Conservation (phyloP, 35 echinoderm and acorn worm genomes). For the Ophioderma brevispina region DNA sequence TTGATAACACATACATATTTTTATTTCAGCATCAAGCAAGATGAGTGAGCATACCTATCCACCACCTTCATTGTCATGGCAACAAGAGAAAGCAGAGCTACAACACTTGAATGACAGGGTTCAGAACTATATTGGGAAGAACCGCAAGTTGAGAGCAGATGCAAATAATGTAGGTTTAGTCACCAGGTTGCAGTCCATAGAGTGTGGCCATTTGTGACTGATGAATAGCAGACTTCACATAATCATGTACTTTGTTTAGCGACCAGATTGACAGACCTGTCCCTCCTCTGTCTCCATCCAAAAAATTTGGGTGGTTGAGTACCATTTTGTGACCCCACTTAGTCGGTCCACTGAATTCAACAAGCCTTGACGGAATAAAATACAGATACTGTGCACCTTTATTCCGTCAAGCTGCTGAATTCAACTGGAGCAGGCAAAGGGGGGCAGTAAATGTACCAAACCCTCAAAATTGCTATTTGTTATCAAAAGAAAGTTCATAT, state of each 20-base stretch:
- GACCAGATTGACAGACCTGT: not conserved
- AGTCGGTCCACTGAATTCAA: too few relatives aligned
- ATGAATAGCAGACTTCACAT: not conserved
- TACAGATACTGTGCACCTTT: too few relatives aligned
- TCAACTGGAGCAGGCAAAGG: too few relatives aligned
- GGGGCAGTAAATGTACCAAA: too few relatives aligned
- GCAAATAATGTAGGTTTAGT: slow-evolving; percentile 77
- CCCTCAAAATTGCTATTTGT: too few relatives aligned
- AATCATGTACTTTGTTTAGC: not conserved
- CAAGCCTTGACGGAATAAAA: too few relatives aligned
- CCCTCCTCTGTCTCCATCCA: not conserved
- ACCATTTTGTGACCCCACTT: too few relatives aligned
- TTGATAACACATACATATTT: too few relatives aligned
- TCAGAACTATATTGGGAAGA: slow-evolving; percentile 88
- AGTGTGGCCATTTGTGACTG: not conserved
- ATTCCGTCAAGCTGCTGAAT: too few relatives aligned
- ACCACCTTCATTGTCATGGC: slow-evolving; percentile 71
- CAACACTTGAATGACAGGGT: slow-evolving; percentile 77
- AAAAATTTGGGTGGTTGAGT: too few relatives aligned
- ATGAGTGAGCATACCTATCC: slow-evolving; percentile 90
- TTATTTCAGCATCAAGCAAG: not conserved
- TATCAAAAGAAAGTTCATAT: too few relatives aligned
- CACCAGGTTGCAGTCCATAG: too few relatives aligned
- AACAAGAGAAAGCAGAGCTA: slow-evolving; percentile 97
- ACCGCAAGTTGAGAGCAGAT: slow-evolving; percentile 85